Percentiles rank a stretch among this genome's conserved stretches.
These are phyloP conservation scores for Diaperis boleti DNA, from an alignment of 2,888 invertebrate genomes.

Conservation along the genomic window DNA sequence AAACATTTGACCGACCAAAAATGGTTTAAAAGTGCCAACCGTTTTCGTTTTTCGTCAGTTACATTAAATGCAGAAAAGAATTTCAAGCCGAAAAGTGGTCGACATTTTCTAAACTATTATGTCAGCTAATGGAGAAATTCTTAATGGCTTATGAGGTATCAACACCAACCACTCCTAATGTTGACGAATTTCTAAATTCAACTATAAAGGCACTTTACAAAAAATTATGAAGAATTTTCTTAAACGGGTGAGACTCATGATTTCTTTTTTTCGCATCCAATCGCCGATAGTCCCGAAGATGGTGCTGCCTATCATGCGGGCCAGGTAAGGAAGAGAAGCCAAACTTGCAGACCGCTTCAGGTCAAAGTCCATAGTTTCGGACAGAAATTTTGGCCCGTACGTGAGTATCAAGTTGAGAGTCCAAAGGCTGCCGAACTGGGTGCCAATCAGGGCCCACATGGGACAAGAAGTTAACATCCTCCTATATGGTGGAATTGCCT, in stretches of 20 bases:
- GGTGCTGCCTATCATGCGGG: constrained; percentile 52
- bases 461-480: constrained; percentile 47
- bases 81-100: no score
- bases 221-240: constrained; percentile 55
- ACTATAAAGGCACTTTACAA: constrained; percentile 47
- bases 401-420: constrained; percentile 50
- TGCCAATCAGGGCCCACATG: constrained; percentile 49
- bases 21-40: no score
- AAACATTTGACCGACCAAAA: no score
- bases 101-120: no score
- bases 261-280: constrained; percentile 46
- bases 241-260: constrained; percentile 46
- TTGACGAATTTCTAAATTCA: no score
- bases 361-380: constrained; percentile 51
- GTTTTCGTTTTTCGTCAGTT: no score
- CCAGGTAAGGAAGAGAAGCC: constrained; percentile 53
- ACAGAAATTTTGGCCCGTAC: constrained; percentile 51
- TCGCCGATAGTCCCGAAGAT: constrained; percentile 54
- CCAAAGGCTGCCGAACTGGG: constrained; percentile 54
- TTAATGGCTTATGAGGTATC: no score
- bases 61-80: no score
- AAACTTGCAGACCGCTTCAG: constrained; percentile 53
- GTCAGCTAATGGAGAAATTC: no score
- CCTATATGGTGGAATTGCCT: constrained; percentile 49
- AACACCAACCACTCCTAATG: no score